Base-by-base conservation (phyloP, 2,888 invertebrate genomes). In the Mesorhabditis belari region DNA sequence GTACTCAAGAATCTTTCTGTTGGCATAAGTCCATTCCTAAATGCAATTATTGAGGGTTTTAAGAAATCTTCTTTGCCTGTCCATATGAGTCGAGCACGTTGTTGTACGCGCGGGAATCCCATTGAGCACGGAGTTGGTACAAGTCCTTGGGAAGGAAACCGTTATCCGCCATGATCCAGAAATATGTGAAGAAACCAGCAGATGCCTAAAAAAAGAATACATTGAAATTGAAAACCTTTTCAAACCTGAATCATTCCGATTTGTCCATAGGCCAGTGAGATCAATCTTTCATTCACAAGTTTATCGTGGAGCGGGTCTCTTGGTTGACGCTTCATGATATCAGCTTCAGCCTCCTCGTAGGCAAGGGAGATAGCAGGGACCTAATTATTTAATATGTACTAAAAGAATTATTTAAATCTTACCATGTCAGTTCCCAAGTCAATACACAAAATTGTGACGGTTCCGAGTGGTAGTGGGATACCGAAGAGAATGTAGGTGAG, bases 191-290 rank as follows among this genome's bases (percentile, higher is more conserved):
- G 90, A 98, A 98, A 29, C 96, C 98, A 72, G 95, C 96, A n/a
- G 93, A 91, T 57, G 96, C n/a, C n/a, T n/a, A n/a, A n/a, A n/a
- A n/a, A n/a, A n/a, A n/a, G n/a, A n/a, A n/a, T n/a, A n/a, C n/a
- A n/a, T n/a, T n/a, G n/a, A n/a, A n/a, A n/a, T n/a, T n/a, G n/a
- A n/a, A n/a, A n/a, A n/a, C n/a, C n/a, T n/a, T n/a, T n/a, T n/a
- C n/a, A n/a, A n/a, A n/a, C 67, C 87, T 98, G 98, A 84, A 98
- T 98, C 94, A 98, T 96, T 81, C 98, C 98, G 84, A 98, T 96
- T 85, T 98, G 98, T 80, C 96, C 96, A 84, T 98, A 98, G 65
- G 96, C 93, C 90, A 98, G 93, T 70, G 94, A 93, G 85, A 98
- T 96, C 85, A 98, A 90, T 90, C 91, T 90, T 77, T 85, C 83